phyloP scores from a whole-genome alignment of 2,888 invertebrate species.

The Acheta domesticus region DNA sequence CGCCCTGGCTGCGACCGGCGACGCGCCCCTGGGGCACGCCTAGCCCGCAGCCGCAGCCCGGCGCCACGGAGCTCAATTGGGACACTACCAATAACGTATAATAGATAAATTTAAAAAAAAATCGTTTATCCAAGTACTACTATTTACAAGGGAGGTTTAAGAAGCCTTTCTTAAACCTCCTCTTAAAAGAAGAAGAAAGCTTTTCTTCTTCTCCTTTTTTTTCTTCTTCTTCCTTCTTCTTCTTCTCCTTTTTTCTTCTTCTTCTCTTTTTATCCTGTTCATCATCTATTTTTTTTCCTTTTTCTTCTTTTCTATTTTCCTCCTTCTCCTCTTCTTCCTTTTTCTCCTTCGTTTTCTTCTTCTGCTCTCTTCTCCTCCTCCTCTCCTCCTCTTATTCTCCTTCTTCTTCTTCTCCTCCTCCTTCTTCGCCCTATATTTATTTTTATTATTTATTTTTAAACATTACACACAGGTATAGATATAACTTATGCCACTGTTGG shows the following conservation, averaged over 20 bases:
- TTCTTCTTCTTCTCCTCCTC: background rate
- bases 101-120: background rate
- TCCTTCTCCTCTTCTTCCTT: no score
- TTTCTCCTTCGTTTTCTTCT: no score
- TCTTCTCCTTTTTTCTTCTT: background rate
- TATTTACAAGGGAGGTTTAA: background rate
- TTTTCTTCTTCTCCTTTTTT: conserved; percentile 41
- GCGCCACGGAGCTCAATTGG: no score
- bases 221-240: conserved; percentile 32
- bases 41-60: no score
- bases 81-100: no score
- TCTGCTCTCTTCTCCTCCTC: background rate
- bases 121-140: conserved; percentile 29
- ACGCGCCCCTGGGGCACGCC: no score
- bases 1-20: background rate
- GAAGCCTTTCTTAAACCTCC: conserved; percentile 36
- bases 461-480: no score
- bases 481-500: no score
- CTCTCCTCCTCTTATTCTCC: background rate
- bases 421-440: no score
- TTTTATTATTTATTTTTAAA: background rate
- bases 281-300: background rate
- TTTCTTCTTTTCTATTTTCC: background rate
- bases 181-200: no score
- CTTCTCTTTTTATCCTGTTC: background rate